phyloP scores from a whole-genome alignment of 2,113 vertebrate genomes.

The Phalacrocorax brasilianus region DNA sequence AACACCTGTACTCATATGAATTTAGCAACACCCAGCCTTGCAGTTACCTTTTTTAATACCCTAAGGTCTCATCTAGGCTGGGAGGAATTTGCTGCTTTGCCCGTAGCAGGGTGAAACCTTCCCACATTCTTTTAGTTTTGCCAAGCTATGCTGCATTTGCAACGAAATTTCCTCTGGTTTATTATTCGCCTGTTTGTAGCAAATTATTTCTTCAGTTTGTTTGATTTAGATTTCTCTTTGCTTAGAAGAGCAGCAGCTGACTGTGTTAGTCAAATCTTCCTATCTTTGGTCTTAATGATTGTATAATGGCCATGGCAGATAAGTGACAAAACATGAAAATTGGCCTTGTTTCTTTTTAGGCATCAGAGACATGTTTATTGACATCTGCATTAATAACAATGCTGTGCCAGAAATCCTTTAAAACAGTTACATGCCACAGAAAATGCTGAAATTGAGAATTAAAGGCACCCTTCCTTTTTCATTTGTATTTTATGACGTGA shows the following conservation, averaged over 20 bases:
- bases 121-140: neutral
- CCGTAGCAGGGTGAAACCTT: neutral
- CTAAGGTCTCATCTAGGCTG: neutral
- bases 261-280: neutral
- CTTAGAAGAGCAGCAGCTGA: slow-evolving; percentile 8
- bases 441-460: slow-evolving; percentile 6
- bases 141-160: neutral
- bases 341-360: slow-evolving; percentile 22
- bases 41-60: neutral
- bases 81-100: neutral
- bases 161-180: neutral
- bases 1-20: neutral
- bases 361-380: slow-evolving; percentile 10
- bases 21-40: neutral
- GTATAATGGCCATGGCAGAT: neutral
- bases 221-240: neutral
- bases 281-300: slow-evolving; percentile 9
- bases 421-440: neutral
- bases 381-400: slow-evolving; percentile 25
- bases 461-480: neutral
- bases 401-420: neutral
- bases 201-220: slow-evolving; percentile 3
- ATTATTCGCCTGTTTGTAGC: neutral
- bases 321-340: slow-evolving; percentile 32
- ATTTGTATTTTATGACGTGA: neutral